A percentile compares a stretch with the other conserved stretches of the same genome.
phyloP scores from a whole-genome alignment of 2,113 vertebrate genomes.

The Manacus vitellinus region DNA sequence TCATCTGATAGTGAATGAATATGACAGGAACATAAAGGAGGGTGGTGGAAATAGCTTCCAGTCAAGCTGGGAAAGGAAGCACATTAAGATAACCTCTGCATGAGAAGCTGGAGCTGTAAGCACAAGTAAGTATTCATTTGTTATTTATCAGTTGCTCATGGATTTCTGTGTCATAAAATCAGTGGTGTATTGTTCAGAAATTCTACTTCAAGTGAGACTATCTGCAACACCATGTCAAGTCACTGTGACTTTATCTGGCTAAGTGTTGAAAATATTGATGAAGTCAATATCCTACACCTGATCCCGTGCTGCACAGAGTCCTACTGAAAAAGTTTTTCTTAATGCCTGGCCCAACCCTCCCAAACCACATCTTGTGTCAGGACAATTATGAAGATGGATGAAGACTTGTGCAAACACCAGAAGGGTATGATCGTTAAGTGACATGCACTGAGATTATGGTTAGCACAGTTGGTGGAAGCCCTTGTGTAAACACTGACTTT shows the following conservation, averaged over 20 bases:
- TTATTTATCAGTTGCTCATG: neutral
- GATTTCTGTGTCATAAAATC: fast-evolving
- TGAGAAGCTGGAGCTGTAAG: neutral
- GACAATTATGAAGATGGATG: neutral
- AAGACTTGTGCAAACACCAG: neutral
- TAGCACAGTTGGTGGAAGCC: neutral
- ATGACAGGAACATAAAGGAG: neutral
- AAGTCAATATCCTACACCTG: neutral
- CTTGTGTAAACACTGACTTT: neutral
- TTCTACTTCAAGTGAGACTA: neutral
- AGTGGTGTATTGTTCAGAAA: neutral
- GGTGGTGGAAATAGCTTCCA: neutral
- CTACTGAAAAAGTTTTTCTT: neutral
- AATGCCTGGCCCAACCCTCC: fast-evolving
- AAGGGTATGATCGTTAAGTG: neutral
- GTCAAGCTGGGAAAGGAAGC: neutral
- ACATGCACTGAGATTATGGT: neutral
- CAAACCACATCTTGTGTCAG: neutral
- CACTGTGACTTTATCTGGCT: neutral
- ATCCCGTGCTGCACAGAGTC: fast-evolving
- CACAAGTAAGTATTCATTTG: neutral
- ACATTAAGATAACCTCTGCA: neutral
- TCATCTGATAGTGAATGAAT: neutral
- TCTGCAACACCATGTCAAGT: neutral
- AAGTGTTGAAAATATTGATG: neutral